These are phyloP conservation scores for Holothuria glaberrima DNA, from an alignment of 35 echinoderm and acorn worm genomes.

Conservation along the genomic window DNA sequence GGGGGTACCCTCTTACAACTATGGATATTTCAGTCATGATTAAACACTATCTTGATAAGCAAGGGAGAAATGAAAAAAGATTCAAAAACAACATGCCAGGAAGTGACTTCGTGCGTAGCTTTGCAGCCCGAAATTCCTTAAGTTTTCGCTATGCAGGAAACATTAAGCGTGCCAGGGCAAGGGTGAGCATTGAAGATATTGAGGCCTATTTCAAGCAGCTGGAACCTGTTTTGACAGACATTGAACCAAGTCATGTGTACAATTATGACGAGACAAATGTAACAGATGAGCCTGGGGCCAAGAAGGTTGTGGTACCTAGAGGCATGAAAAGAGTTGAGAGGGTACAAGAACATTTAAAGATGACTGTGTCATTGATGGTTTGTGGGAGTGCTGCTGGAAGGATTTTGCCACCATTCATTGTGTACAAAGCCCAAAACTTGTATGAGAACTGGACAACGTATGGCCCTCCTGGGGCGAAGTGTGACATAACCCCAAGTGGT, in stretches of 20 bases:
- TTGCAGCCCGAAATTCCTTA: neutral
- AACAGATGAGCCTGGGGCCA: neutral
- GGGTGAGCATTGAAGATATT: too few relatives aligned
- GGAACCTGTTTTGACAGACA: too few relatives aligned
- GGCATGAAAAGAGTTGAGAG: too few relatives aligned
- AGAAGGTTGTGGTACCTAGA: neutral
- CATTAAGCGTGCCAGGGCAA: too few relatives aligned
- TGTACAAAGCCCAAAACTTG: slow-evolving; percentile 43
- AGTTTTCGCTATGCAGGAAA: neutral
- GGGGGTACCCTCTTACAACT: slow-evolving; percentile 7
- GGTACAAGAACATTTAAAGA: too few relatives aligned
- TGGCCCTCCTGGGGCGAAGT: neutral
- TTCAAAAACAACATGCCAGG: neutral
- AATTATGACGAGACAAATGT: slow-evolving; percentile 47
- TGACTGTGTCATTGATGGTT: too few relatives aligned
- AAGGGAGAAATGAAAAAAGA: neutral
- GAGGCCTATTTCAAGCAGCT: too few relatives aligned
- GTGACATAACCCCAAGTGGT: slow-evolving; percentile 5
- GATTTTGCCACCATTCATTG: slow-evolving; percentile 42
- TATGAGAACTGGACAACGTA: slow-evolving; percentile 4
- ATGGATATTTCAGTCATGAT: slow-evolving; percentile 6
- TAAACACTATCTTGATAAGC: neutral
- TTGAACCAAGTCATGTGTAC: too few relatives aligned
- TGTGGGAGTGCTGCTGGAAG: too few relatives aligned
- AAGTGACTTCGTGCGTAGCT: slow-evolving; percentile 4